Base-by-base conservation (phyloP, 2,797 vertebrate genomes). In the Alcedo quadribrachys region DNA sequence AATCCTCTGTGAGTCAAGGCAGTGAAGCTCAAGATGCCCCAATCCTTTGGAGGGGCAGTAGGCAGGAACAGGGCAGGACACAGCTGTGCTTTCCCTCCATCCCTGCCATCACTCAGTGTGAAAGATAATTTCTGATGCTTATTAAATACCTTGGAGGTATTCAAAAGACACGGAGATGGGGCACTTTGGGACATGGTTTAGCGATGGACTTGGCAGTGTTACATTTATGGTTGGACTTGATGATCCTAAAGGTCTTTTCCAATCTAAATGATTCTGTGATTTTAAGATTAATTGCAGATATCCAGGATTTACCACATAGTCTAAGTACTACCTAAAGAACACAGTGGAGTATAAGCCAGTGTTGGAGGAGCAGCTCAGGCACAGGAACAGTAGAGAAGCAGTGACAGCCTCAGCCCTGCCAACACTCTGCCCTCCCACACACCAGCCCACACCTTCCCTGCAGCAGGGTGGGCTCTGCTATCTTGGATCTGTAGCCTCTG, bases 331-430 rank as follows among this genome's bases (percentile, higher is more conserved):
- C n/a, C 30, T 53, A 53, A 42, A 71, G 28, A 46, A 51, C 4
- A 57, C 1, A 1, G 33, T 6, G 0, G 25, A 60, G n/a, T 1
- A 0, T 9, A 50, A 58, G 3, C 11, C 32, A 65, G 11, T 0
- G 5, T 8, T 20, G 45, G 24, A 85, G 43, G 30, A 60, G 70
- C 54, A 42, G 66, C 3, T 51, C 32, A 25, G 48, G 51, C 7
- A 3, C 21, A 20, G 62, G 45, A 5, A 3, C 25, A 32, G 17
- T 0, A n/a, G 0, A 57, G n/a, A 9, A 68, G 33, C 7, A 2
- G 37, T 4, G 24, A 62, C 1, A 6, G 20, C 10, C 68, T 5
- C 22, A 71, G 46, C 27, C 50, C 40, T 53, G 37, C 16, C 3
- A 1, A 32, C 3, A 1, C 4, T 6, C 21, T 55, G 51, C 48